phyloP scores from a whole-genome alignment of 1,140 invertebrate species.

The Magallana ariakensis region DNA sequence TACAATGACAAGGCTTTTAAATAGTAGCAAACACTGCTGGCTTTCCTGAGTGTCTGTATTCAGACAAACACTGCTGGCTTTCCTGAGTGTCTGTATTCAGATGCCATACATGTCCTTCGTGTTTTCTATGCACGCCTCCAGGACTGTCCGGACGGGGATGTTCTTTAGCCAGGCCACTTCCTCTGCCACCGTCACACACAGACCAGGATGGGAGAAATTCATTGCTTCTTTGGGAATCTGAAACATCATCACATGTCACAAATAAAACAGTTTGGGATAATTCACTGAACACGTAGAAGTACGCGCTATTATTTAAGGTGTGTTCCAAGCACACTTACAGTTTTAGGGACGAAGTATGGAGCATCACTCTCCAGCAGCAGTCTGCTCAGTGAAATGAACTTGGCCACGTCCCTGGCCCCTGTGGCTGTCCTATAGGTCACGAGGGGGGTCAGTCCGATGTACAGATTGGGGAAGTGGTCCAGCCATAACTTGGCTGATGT shows the following conservation, averaged over 20 bases:
- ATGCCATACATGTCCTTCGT: slow-evolving; percentile 75
- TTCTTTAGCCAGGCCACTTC: slow-evolving; percentile 75
- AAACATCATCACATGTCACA: neutral
- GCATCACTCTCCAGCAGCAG: slow-evolving; percentile 81
- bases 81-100: slow-evolving; percentile 8
- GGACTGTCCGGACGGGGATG: slow-evolving; percentile 70
- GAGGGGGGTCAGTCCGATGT: slow-evolving; percentile 80
- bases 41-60: too few relatives aligned
- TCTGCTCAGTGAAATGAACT: slow-evolving; percentile 77
- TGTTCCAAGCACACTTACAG: slow-evolving; percentile 47
- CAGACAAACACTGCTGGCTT: too few relatives aligned
- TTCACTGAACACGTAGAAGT: too few relatives aligned
- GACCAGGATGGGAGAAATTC: slow-evolving; percentile 78
- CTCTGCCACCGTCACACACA: slow-evolving; percentile 79
- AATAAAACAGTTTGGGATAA: too few relatives aligned
- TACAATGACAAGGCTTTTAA: too few relatives aligned
- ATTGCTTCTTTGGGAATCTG: slow-evolving; percentile 69
- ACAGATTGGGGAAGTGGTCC: slow-evolving; percentile 78
- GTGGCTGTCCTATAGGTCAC: slow-evolving; percentile 76
- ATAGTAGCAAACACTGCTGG: too few relatives aligned
- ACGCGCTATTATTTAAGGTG: too few relatives aligned
- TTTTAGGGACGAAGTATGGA: slow-evolving; percentile 80
- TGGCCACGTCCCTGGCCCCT: slow-evolving; percentile 75
- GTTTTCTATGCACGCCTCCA: slow-evolving; percentile 72
- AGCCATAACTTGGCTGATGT: slow-evolving; percentile 77